Evolutionary conservation across 92 coral and sea anemone genomes (phyloP), one percentile per base, ranked within the genome.

Genomic region (Siderastrea siderea): DNA sequence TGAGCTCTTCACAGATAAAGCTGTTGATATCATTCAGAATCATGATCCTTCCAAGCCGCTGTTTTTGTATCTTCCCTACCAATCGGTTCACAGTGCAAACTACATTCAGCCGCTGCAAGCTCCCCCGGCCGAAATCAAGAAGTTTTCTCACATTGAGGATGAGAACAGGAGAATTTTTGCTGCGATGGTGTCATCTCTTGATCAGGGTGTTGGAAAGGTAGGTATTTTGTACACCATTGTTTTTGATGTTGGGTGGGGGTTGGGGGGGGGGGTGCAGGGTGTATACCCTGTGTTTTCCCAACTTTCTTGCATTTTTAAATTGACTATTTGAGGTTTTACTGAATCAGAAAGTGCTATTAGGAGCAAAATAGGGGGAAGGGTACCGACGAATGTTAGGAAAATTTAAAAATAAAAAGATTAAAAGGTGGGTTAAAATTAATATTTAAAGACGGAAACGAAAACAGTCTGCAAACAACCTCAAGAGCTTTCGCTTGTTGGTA

Each of bases 71-170:
- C 92, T 94, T 51, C 88, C 96, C 1, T 91, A 79, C 80, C 96
- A 94, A 94, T 91, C 96, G 6, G 96, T 94, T 8, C 96, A 94
- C 74, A 91, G 92, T 62, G 96, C 89, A 71, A 94, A 91, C 83
- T 72, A 62, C 55, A 88, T 87, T 15, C 94, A 94, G 81, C 94
- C 94, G 2, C 86, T 94, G 46, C 94, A 94, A 81, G 96, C 96
- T 0, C 94, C 96, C 15, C 84, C 91, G 8, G 87, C 86, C 44
- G 71, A 86, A 78, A 81, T 95, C 88, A 74, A 55, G 54, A 95
- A 93, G 74, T 95, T 95, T 74, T 71, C 83, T 14, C 63, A 80
- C 57, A 95, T 95, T 51, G 67, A 82, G 55, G 70, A 95, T 74
- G 68, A 47, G 52, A 81, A 91, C 57, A 76, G 98, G 44, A 82